Conservation (phyloP, 2,797 vertebrate genomes). For the Spea hammondii region DNA sequence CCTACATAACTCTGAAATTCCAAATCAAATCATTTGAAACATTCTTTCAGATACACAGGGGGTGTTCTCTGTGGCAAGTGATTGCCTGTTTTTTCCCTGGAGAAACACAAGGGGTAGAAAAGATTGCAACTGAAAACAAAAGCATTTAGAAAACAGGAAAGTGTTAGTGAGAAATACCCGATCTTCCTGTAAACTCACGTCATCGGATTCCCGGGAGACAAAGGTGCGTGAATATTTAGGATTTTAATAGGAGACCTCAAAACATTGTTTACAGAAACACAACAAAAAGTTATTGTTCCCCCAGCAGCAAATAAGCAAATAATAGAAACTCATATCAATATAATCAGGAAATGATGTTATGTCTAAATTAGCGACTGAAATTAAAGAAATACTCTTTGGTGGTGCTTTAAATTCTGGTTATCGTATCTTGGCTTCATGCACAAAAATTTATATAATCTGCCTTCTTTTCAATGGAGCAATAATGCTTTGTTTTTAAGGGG, state of each 20-base stretch:
- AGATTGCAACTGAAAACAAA: constrained; percentile 91
- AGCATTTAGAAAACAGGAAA: constrained; percentile 98
- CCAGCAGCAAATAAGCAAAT: constrained; percentile 74
- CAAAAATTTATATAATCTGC: constrained; percentile 9
- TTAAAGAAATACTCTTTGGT: constrained; percentile 52
- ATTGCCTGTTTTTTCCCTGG: constrained; percentile 84
- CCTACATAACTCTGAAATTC: constrained; percentile 45
- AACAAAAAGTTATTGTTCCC: constrained; percentile 88
- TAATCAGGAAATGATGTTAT: constrained; percentile 82
- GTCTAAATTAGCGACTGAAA: constrained; percentile 75
- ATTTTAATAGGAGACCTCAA: constrained; percentile 85
- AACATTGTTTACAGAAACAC: constrained; percentile 84
- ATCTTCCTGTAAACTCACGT: constrained; percentile 96
- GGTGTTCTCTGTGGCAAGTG: constrained; percentile 66
- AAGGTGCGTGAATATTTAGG: constrained; percentile 92
- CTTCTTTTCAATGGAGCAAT: constrained; percentile 11
- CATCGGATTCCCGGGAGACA: constrained; percentile 88
- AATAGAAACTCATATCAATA: constrained; percentile 78
- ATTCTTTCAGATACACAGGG: constrained; percentile 60
- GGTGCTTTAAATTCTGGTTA: background rate
- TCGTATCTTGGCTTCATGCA: constrained; percentile 11
- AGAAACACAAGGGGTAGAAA: constrained; percentile 81
- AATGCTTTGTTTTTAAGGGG: background rate
- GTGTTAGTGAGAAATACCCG: constrained; percentile 98
- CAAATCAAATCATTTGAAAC: constrained; percentile 55